Evolutionary conservation across 2,113 vertebrate species (phyloP), one percentile per base, ranked within the genome.

Genomic region (Andinoacara biseriatus): DNA sequence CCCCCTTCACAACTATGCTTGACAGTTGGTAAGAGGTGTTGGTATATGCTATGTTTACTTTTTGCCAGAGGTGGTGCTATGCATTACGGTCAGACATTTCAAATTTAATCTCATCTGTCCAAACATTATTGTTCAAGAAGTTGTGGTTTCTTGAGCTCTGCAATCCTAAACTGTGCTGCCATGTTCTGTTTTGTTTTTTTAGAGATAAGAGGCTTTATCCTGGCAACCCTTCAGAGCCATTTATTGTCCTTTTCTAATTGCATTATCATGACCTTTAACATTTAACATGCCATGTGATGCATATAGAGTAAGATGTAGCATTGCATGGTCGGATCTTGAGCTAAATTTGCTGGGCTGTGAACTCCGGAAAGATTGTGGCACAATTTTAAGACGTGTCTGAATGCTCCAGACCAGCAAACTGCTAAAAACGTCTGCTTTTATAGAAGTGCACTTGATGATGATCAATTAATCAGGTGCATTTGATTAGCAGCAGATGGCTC

Each of bases 241-340:
- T 24, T 40, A 15, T 65, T 43, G 11, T 43, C 13, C 40, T 24
- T 24, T 9, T 63, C 0, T 1, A 65, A 65, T 35, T n/a, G 22
- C 0, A 0, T 20, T 0, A n/a, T 10, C 4, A 4, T 2, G 35
- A 0, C 38, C 9, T 24, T 63, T 24, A 43, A 24, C 13, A 0
- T n/a, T 15, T 65, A 1, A 43, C 62, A 65, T 43, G 62, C 4
- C 40, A 0, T 15, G 10, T 4, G 13, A 65, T 35, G 62, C 13
- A 14, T 11, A 8, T n/a, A 9, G 62, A 65, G n/a, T 65, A 4
- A 17, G 62, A 65, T n/a, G 15, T 14, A 22, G 35, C n/a, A 40
- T 40, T 40, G 38, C 22, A 24, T 20, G 40, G n/a, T 43, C 61
- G 3, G 61, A 40, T n/a, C 61, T 5, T 63, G 40, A 13, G 40